Conservation (phyloP, 2,797 vertebrate genomes). For the Chromis chromis region DNA sequence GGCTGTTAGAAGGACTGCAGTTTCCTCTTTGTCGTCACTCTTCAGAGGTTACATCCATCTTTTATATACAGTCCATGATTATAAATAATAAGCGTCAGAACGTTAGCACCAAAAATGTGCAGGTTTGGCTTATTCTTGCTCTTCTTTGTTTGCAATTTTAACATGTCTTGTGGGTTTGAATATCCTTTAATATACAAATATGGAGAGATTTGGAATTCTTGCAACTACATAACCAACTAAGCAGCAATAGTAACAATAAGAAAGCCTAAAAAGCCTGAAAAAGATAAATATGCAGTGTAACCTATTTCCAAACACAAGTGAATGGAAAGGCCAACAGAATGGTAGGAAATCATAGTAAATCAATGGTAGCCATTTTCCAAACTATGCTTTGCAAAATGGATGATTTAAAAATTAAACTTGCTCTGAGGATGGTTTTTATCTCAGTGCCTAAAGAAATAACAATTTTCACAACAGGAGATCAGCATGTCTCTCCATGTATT, state of each 20-base stretch:
- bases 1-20: too few relatives aligned
- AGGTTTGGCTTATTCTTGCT: not conserved
- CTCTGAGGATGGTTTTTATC: too few relatives aligned
- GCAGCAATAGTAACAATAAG: too few relatives aligned
- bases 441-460: too few relatives aligned
- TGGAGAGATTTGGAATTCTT: not conserved
- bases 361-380: not conserved
- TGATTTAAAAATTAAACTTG: too few relatives aligned
- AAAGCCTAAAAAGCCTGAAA: too few relatives aligned
- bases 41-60: too few relatives aligned
- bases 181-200: not conserved
- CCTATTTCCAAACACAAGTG: not conserved
- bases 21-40: too few relatives aligned
- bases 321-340: not conserved
- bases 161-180: not conserved
- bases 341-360: not conserved
- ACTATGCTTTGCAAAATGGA: not conserved
- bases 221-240: too few relatives aligned
- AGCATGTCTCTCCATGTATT: not conserved
- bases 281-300: not conserved
- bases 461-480: not conserved
- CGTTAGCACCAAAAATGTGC: too few relatives aligned
- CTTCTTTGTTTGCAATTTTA: not conserved
- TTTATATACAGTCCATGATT: too few relatives aligned
- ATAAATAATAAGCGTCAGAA: too few relatives aligned